phyloP scores from a whole-genome alignment of 2,113 vertebrate genomes.

The Tor tambroides region DNA sequence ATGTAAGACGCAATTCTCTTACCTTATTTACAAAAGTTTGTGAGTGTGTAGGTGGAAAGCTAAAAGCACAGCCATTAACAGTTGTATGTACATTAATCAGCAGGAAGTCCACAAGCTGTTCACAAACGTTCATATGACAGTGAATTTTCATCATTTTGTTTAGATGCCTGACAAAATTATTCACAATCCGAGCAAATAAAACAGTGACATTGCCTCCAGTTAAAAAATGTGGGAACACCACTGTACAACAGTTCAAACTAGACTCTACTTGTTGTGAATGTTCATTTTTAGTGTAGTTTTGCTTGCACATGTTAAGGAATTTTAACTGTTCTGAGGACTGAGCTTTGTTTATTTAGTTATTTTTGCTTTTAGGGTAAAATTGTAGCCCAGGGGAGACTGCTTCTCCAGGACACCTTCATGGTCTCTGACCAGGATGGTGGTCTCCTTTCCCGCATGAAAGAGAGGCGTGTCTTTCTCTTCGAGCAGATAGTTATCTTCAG shows the following conservation, averaged over 20 bases:
- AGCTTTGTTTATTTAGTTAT: background rate
- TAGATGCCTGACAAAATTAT: no score
- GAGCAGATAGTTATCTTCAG: constrained; percentile 99
- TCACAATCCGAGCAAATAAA: no score
- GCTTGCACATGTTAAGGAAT: background rate
- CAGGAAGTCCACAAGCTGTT: background rate
- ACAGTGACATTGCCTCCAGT: no score
- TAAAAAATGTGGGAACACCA: no score
- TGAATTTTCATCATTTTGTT: background rate
- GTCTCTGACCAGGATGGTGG: constrained; percentile 93
- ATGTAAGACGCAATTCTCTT: constrained; percentile 77
- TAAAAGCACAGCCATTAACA: background rate
- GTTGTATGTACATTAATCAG: background rate
- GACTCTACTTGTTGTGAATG: background rate
- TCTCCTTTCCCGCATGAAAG: constrained; percentile 92
- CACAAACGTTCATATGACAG: background rate
- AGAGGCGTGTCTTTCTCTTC: constrained; percentile 95
- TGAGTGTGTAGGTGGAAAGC: background rate
- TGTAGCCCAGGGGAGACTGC: constrained; percentile 94
- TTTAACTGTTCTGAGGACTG: background rate
- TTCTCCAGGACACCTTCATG: constrained; percentile 95
- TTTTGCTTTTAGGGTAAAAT: constrained; percentile 88
- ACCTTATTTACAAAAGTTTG: background rate
- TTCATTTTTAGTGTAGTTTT: no score
- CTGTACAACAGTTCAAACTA: no score